Evolutionary conservation across 2,797 vertebrate species (phyloP).

Genomic region (Babyrousa celebensis): DNA sequence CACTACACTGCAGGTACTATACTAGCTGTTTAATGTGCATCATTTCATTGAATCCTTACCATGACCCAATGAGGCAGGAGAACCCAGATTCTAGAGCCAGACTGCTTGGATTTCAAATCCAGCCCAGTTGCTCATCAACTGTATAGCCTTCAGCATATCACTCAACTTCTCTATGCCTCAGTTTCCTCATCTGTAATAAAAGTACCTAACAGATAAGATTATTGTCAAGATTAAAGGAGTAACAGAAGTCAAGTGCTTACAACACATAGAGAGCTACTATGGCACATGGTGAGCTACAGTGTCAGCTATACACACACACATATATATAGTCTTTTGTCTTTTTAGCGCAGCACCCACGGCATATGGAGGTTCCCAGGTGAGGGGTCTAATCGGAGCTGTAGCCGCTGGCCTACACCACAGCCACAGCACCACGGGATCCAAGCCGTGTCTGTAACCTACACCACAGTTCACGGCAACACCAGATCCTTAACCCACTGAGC

Average conservation of each 20-base stretch:
- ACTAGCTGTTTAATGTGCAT: background rate
- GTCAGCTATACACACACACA: background rate
- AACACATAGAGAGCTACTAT: background rate
- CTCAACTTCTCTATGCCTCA: conserved; percentile 57
- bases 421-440: too few relatives aligned
- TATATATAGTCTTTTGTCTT: too few relatives aligned
- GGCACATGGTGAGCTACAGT: background rate
- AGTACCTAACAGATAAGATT: background rate
- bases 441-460: too few relatives aligned
- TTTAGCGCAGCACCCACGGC: too few relatives aligned
- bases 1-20: background rate
- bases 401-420: too few relatives aligned
- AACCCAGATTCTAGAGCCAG: background rate
- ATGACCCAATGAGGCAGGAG: background rate
- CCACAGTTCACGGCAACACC: too few relatives aligned
- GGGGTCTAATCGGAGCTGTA: too few relatives aligned
- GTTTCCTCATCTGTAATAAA: conserved; percentile 39
- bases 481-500: too few relatives aligned
- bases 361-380: too few relatives aligned
- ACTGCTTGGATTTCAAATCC: conserved; percentile 19
- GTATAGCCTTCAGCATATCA: conserved; percentile 39
- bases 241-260: background rate
- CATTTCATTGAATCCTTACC: conserved; percentile 29
- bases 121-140: conserved; percentile 9
- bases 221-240: conserved; percentile 25